Evolutionary conservation across 2,113 vertebrate genomes (phyloP), one percentile per base, ranked within the genome.

Genomic region (Coptodon rendalli): DNA sequence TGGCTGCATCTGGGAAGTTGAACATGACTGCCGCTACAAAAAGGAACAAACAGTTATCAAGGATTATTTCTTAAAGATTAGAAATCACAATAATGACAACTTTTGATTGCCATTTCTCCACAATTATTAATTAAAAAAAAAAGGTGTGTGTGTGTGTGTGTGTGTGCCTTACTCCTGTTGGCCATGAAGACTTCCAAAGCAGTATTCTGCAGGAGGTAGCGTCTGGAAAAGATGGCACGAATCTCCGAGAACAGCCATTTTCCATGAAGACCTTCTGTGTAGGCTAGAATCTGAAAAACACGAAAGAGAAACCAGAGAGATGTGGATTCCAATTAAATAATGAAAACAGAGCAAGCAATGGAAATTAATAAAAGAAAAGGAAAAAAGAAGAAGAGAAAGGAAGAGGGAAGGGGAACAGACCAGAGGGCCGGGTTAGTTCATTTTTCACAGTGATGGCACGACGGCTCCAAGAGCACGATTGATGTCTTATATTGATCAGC

Each of bases 191-290:
- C 97, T 93, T 99, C 99, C 96, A 99, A 93, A 2, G 98, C 98
- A 12, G 98, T 98, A 80, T 98, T 99, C 92, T 99, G 99, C 87
- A 99, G 96, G 59, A 99, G 97, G 87, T 98, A 99, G 85, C 98
- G 98, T 38, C 99, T 96, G 85, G 98, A 99, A 95, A 99, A 99
- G 94, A 99, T 56, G 0, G 98, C 96, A 2, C 98, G 97, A 89
- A 99, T 98, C 96, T 99, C 99, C 19, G 97, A 97, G 92, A 99
- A 99, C 56, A 99, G 96, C 99, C 98, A 99, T 97, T 99, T 99
- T 80, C 99, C 98, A 90, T 99, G 98, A 19, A 99, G 96, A n/a
- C 98, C 98, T 88, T 99, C 98, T 2, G 98, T 98, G 80, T 98
- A 99, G 12, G 97, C 95, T 87, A 99, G 93, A 92, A 99, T 98